Evolutionary conservation across 2,888 invertebrate genomes (phyloP), one percentile per base, ranked within the genome.

Genomic region (Heliconius ethilla): DNA sequence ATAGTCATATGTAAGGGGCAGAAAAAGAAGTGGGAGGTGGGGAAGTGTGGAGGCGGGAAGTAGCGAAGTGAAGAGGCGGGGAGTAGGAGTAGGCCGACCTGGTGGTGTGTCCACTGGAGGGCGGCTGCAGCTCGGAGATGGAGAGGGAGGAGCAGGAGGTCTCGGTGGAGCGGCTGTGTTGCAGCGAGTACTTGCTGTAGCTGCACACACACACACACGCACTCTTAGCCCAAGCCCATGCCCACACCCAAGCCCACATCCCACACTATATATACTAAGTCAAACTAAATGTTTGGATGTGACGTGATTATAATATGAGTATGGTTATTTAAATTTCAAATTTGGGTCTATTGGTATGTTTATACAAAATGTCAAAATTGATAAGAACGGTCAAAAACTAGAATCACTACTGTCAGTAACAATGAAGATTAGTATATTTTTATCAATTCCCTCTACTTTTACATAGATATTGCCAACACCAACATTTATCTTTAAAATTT

Each of bases 151-250:
- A 90, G 89, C 90, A 85, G 82, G 89, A 89, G 81, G 92, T 90
- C 82, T 92, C 92, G 75, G 90, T 86, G 84, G 90, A 89, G 89
- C 93, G 92, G 88, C 90, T 90, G 90, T 92, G 93, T 87, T 92
- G 93, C 90, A 94, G 91, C 90, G 93, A 92, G 87, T 85, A 84
- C 90, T 90, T 90, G 91, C 92, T 91, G 91, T 92, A 93, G 87
- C 93, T 92, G 89, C 86, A 67, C 82, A 75, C 81, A 79, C 75
- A 45, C 63, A 73, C 80, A 66, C 80, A 67, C 82, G 75, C 81
- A 29, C 29, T 9, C 9, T 67, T 33, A 74, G 73, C 81, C 27
- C 67, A 51, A 72, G 55, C 13, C 63, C 75, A 27, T 66, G 15
- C 29, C 25, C 77, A 33, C 75, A 40, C 65, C 70, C 70, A 67